Evolutionary conservation across 2,888 invertebrate species (phyloP).

Genomic region (Antheraea assamensis): DNA sequence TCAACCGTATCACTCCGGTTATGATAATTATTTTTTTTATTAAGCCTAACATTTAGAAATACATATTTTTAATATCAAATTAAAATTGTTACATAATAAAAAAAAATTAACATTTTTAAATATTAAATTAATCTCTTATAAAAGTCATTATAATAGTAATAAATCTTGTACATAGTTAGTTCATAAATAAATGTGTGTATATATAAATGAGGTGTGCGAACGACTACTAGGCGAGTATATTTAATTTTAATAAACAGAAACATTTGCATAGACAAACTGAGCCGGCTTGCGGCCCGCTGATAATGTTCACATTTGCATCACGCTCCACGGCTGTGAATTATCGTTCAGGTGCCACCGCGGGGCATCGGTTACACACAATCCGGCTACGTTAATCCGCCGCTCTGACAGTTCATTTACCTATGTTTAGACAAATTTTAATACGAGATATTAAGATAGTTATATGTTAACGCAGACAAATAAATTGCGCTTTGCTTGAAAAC

Average conservation of each 20-base stretch:
- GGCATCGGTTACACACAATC: constrained; percentile 21
- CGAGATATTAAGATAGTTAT: neutral
- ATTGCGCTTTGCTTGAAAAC: no score
- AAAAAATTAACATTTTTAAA: neutral
- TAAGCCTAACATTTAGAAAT: no score
- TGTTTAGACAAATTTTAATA: neutral
- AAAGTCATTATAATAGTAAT: neutral
- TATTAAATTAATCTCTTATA: neutral
- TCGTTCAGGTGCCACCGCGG: constrained; percentile 52
- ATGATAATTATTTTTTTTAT: no score
- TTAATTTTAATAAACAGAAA: constrained; percentile 75
- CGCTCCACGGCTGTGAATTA: constrained; percentile 52
- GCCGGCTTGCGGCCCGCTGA: constrained; percentile 61
- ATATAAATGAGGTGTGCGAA: neutral
- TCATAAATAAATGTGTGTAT: no score
- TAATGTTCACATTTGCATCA: constrained; percentile 50
- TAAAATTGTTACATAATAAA: no score
- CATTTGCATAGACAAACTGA: constrained; percentile 69
- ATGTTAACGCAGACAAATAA: no score
- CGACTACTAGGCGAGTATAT: constrained; percentile 56
- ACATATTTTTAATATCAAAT: no score
- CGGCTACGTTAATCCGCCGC: constrained; percentile 27
- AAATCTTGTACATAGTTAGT: neutral
- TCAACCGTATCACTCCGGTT: no score
- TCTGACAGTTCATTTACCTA: constrained; percentile 32